Evolutionary conservation across 2,888 invertebrate genomes (phyloP).

Genomic region (Volucella zonaria): DNA sequence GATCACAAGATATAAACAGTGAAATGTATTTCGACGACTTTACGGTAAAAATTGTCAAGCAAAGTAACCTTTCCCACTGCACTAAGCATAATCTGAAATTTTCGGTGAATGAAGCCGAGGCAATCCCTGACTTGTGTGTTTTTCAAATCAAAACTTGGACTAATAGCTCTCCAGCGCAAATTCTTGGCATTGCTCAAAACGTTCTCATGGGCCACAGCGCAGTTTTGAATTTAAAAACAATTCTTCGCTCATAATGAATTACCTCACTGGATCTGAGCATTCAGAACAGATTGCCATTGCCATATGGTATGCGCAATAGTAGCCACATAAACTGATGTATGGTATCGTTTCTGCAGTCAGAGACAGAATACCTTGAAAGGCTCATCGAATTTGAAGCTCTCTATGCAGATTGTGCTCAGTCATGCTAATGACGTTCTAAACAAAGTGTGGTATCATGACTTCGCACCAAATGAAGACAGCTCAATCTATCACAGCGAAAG

Average conservation of each 20-base stretch:
- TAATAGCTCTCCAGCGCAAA: constrained; percentile 79
- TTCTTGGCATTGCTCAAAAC: constrained; percentile 80
- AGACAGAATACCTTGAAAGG: constrained; percentile 81
- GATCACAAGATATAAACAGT: constrained; percentile 80
- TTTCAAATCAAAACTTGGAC: constrained; percentile 81
- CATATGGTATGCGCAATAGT: constrained; percentile 80
- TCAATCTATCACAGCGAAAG: constrained; percentile 80
- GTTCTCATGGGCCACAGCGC: constrained; percentile 80
- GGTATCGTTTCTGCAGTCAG: constrained; percentile 82
- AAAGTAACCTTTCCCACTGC: constrained; percentile 79
- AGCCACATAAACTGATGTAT: constrained; percentile 80
- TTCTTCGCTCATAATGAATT: constrained; percentile 81
- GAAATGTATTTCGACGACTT: constrained; percentile 81
- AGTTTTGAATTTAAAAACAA: constrained; percentile 78
- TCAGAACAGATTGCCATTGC: constrained; percentile 81
- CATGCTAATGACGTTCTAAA: constrained; percentile 82
- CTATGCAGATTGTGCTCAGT: constrained; percentile 81
- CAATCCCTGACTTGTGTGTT: too few relatives aligned
- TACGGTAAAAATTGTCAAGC: constrained; percentile 79
- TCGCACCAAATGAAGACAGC: constrained; percentile 83
- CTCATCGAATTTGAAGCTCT: constrained; percentile 80
- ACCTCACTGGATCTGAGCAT: constrained; percentile 81
- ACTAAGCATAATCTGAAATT: constrained; percentile 73
- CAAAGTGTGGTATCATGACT: constrained; percentile 82
- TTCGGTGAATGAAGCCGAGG: too few relatives aligned